Evolutionary conservation across 2,113 vertebrate species (phyloP).

Genomic region (Jacana jacana): DNA sequence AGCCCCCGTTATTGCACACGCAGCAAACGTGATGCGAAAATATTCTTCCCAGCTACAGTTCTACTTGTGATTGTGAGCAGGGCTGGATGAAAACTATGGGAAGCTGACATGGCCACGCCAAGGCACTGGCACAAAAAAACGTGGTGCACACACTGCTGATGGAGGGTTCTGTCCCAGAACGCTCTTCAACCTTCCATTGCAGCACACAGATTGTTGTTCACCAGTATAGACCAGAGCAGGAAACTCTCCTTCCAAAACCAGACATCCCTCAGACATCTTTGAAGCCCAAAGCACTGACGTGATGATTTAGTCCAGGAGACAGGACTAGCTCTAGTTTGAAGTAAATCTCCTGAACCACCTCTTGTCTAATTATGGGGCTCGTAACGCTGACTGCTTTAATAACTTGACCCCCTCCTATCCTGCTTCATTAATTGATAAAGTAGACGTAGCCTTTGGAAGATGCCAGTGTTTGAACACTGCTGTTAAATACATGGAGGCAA

Average conservation of each 20-base stretch:
- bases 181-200: neutral
- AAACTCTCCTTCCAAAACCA: neutral
- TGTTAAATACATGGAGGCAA: neutral
- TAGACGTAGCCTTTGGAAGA: neutral
- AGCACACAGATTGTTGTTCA: neutral
- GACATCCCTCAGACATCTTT: neutral
- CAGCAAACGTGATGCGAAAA: neutral
- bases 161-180: neutral
- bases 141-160: neutral
- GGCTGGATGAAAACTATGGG: neutral
- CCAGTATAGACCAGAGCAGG: neutral
- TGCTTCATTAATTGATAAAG: neutral
- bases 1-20: neutral
- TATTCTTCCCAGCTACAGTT: neutral
- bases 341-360: neutral
- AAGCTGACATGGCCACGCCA: slow-evolving; percentile 1
- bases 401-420: neutral
- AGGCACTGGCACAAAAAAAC: neutral
- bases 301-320: neutral
- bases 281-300: accelerated
- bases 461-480: neutral
- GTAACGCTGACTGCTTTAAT: neutral
- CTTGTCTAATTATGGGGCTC: neutral
- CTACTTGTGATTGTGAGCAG: neutral
- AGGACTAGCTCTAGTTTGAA: neutral